These are phyloP conservation scores for Puntigrus tetrazona DNA, from an alignment of 2,113 vertebrate species.

Conservation along the genomic window DNA sequence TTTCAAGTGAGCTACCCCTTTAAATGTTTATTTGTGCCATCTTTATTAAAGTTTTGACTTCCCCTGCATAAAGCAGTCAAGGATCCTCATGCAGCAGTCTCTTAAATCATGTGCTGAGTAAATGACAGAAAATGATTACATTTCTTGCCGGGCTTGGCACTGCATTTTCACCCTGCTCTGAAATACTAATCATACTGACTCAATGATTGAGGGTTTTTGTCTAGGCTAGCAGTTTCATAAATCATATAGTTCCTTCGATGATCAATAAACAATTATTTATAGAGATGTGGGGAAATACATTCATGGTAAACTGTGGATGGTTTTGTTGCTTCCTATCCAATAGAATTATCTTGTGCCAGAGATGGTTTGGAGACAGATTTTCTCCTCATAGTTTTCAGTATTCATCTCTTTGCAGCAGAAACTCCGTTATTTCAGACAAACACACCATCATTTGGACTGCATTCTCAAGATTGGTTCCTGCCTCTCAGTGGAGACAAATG, in stretches of 20 bases:
- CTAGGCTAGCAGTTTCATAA: conserved; percentile 29
- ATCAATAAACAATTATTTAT: conserved; percentile 38
- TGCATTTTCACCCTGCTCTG: conserved; percentile 41
- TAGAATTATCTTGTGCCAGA: neutral
- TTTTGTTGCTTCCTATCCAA: neutral
- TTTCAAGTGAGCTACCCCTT: neutral
- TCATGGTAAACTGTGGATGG: neutral
- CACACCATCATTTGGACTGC: conserved; percentile 18
- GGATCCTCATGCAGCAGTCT: conserved; percentile 21
- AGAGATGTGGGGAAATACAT: conserved; percentile 8
- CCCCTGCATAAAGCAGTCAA: neutral
- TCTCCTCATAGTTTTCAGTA: neutral
- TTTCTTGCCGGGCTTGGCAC: conserved; percentile 22
- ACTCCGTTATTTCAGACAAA: conserved; percentile 3
- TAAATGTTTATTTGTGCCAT: neutral
- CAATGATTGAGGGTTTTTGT: conserved; percentile 17
- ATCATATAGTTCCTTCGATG: conserved; percentile 31
- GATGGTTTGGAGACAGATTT: neutral
- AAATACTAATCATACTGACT: conserved; percentile 41
- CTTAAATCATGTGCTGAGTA: conserved; percentile 11
- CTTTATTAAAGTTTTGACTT: neutral
- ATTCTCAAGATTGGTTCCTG: conserved; percentile 60
- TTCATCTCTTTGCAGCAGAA: neutral
- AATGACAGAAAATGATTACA: conserved; percentile 37
- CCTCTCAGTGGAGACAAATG: conserved; percentile 49